Base-by-base conservation (phyloP, 2,888 invertebrate genomes). In the Pollenia angustigena region DNA sequence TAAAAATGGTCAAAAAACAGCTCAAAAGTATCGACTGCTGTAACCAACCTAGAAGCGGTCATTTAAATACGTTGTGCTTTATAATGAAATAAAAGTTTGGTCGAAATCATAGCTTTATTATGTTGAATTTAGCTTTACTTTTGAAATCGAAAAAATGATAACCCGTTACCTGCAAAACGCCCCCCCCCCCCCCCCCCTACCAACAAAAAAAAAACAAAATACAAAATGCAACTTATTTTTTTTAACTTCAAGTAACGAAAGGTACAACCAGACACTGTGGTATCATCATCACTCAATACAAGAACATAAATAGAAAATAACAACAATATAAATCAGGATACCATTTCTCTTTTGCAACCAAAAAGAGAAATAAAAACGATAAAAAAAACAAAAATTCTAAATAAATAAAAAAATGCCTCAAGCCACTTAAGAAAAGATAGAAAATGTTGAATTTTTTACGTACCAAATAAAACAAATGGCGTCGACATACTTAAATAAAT, bases 381-480 rank as follows among this genome's bases (percentile, higher is more conserved):
- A 42, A 58, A 40, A 46, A 23, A 81, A 68, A 54, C 3, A 48
- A 46, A 48, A 78, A 66, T 32, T 32, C 8, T 46, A 40, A 0
- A 60, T 60, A 42, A 66, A 40, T 14, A 85, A 66, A 50, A 23
- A 81, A 68, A 54, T 69, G 78, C 76, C 87, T 81, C 10, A 69
- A 87, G 81, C 60, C 81, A 84, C 81, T 87, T 78, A 69, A 69
- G 68, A 54, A 69, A 44, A 84, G 78, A 81, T 69, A 87, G 44
- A 69, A 56, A 32, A 80, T 72, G 50, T 84, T 72, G 78, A 56
- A 72, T 66, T 58, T 66, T 54, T 68, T 60, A 23, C 50, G 32
- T 66, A 68, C 40, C 72, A 87, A 84, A 84, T 81, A 84, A 81
- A 84, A 84, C 74, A 81, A 84, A 84, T 84, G 78, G 81, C 72